These are phyloP conservation scores for Cacoxenus indagator DNA, from an alignment of 2,888 invertebrate genomes.

Conservation along the genomic window DNA sequence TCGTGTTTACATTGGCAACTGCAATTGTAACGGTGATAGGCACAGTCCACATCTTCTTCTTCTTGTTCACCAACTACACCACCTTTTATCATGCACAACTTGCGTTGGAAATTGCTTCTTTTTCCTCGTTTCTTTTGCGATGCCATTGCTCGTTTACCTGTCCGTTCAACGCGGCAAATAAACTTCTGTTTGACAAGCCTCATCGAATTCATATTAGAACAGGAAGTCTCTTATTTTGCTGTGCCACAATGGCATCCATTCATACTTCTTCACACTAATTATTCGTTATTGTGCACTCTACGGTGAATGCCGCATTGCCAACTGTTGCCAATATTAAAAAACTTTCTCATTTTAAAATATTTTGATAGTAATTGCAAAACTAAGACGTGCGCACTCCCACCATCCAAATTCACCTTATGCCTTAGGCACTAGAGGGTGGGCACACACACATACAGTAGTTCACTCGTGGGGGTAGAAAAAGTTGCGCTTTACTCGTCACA, in stretches of 20 bases:
- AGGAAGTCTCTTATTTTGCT: slow-evolving; percentile 58
- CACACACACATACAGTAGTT: no score
- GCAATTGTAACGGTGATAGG: slow-evolving; percentile 15
- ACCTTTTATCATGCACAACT: not conserved
- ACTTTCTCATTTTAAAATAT: no score
- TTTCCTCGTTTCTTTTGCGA: not conserved
- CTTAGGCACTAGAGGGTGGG: no score
- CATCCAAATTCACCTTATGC: no score
- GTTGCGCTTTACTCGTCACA: no score
- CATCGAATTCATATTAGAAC: slow-evolving; percentile 53
- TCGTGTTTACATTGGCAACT: not conserved
- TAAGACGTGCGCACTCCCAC: no score
- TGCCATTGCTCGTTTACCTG: not conserved
- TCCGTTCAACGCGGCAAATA: not conserved
- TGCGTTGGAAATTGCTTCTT: no score
- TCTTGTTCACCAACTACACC: not conserved
- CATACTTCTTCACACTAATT: not conserved
- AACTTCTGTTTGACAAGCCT: slow-evolving; percentile 55
- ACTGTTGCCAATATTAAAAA: not conserved
- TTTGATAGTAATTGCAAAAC: no score
- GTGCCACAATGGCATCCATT: slow-evolving; percentile 24
- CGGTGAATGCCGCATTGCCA: not conserved
- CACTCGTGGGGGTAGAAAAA: not conserved
- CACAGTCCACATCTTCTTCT: not conserved
- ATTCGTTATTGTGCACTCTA: not conserved